phyloP scores from a whole-genome alignment of 1,140 invertebrate genomes.

The Aphelinus atriplicis region DNA sequence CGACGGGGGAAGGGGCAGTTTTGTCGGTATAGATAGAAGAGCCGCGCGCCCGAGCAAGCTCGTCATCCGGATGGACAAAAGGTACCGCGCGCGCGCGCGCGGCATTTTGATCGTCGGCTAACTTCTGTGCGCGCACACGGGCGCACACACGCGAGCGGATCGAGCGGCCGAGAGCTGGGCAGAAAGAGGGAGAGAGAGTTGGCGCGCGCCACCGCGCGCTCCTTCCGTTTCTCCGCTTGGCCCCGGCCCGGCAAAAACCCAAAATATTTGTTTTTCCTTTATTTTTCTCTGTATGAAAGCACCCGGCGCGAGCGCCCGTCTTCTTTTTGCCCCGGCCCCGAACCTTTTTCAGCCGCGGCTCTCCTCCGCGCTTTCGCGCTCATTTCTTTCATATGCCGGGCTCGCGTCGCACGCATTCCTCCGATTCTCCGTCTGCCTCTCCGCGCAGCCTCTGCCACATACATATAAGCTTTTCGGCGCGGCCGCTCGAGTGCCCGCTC shows the following conservation, averaged over 20 bases:
- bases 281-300: constrained; percentile 23
- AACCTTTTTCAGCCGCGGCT: neutral
- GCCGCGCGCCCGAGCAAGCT: constrained; percentile 15
- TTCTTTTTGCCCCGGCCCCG: constrained; percentile 35
- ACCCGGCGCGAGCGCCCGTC: constrained; percentile 27
- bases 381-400: constrained; percentile 8
- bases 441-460: no score
- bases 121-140: constrained; percentile 39
- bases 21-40: constrained; percentile 39
- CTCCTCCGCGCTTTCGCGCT: neutral
- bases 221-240: constrained; percentile 25
- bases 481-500: no score
- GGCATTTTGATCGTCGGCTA: constrained; percentile 64
- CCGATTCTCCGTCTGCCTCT: neutral
- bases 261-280: constrained; percentile 55
- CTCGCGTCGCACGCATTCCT: constrained; percentile 11
- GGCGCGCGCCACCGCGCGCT: constrained; percentile 16
- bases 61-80: constrained; percentile 56
- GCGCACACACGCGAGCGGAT: no score
- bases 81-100: constrained; percentile 55
- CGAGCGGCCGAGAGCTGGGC: neutral
- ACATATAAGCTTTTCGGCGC: no score
- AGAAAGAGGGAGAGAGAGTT: constrained; percentile 1
- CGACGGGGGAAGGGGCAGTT: constrained; percentile 36
- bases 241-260: constrained; percentile 56